Evolutionary conservation across 37 sponge, comb jelly and placozoan species (phyloP).

Genomic region (Lycopodina hypogea): DNA sequence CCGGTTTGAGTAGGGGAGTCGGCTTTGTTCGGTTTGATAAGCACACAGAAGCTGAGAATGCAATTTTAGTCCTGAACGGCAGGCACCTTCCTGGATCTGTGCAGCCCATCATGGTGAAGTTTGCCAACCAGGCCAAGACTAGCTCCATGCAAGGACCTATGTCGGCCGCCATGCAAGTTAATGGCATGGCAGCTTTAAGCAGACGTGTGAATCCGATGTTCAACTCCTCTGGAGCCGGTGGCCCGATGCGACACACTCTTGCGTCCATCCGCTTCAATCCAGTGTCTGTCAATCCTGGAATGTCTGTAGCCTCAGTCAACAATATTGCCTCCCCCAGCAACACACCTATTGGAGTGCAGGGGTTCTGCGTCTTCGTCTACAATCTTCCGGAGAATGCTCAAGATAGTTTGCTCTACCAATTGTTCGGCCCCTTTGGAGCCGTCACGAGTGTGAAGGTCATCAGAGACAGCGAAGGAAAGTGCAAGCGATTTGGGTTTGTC

Average conservation of each 20-base stretch:
- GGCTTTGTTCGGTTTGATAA: conserved; percentile 90
- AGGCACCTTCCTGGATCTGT: conserved; percentile 43
- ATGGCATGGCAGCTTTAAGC: neutral
- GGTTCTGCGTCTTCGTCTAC: conserved; percentile 83
- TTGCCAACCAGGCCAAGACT: conserved; percentile 61
- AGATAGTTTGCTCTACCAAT: conserved; percentile 77
- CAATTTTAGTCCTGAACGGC: conserved; percentile 67
- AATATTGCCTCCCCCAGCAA: neutral
- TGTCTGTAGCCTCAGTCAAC: neutral
- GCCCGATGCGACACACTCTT: conserved; percentile 64
- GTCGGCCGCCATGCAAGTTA: neutral
- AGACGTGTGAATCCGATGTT: neutral
- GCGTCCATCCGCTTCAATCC: conserved; percentile 53
- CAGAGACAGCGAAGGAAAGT: conserved; percentile 50
- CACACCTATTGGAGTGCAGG: conserved; percentile 17
- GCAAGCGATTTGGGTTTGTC: conserved; percentile 92
- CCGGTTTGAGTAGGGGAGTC: conserved; percentile 71
- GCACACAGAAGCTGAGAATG: conserved; percentile 73
- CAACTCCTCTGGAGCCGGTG: conserved; percentile 26
- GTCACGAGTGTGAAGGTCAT: conserved; percentile 84
- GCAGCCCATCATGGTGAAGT: conserved; percentile 77
- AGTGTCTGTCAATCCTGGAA: conserved; percentile 3
- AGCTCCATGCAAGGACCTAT: neutral
- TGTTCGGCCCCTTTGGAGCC: conserved; percentile 86
- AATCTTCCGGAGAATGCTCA: conserved; percentile 76